Conservation (phyloP, 2,888 invertebrate genomes). For the Sinelater perroti region DNA sequence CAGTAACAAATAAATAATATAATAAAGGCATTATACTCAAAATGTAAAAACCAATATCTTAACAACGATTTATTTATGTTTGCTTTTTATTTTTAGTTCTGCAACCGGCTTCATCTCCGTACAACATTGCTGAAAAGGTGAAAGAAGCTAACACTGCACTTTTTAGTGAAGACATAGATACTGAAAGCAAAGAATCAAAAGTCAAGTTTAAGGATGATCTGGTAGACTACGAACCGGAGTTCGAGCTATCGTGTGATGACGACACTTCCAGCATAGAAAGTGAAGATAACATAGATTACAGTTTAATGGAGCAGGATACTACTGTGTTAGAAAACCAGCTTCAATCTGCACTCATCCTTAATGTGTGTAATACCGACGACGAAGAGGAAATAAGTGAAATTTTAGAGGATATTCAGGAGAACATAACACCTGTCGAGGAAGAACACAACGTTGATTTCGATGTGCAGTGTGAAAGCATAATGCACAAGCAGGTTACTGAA, state of each 20-base stretch:
- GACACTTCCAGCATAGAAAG: conserved; percentile 59
- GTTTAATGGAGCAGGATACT: conserved; percentile 33
- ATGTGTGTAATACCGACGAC: conserved; percentile 44
- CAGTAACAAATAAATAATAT: too few species aligned
- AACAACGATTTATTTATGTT: too few species aligned
- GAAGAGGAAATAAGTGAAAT: conserved; percentile 48
- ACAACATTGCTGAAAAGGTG: conserved; percentile 65
- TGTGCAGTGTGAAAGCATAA: conserved; percentile 14
- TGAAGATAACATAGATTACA: conserved; percentile 49
- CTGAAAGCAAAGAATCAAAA: conserved; percentile 50
- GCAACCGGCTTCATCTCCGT: conserved; percentile 63
- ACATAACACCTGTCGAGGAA: conserved; percentile 17
- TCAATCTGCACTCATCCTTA: conserved; percentile 25
- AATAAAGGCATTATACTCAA: too few species aligned
- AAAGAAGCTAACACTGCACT: conserved; percentile 64
- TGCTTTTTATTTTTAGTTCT: conserved; percentile 56
- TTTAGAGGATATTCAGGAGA: conserved; percentile 32
- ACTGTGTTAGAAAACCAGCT: conserved; percentile 18
- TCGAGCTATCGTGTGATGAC: conserved; percentile 57
- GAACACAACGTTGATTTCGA: conserved; percentile 15
- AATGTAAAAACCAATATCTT: too few species aligned
- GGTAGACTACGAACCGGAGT: conserved; percentile 63
- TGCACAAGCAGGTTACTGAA: neutral
- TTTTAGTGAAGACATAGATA: conserved; percentile 52
- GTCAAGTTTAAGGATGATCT: conserved; percentile 63